Conservation (phyloP, 2,888 invertebrate species). For the Azorinus chamasolen region DNA sequence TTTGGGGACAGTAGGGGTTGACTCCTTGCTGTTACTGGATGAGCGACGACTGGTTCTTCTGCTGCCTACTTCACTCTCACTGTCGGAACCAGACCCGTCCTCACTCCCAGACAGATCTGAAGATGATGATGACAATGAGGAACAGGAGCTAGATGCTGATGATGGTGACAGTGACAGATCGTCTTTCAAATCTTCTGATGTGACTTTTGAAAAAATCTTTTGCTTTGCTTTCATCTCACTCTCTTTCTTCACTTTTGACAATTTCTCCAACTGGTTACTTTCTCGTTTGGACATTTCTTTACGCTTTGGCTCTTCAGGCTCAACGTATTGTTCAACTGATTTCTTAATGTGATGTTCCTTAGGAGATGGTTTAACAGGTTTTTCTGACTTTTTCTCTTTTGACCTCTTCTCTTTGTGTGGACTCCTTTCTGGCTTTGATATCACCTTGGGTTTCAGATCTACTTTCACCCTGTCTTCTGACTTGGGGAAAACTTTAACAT, state of each 20-base stretch:
- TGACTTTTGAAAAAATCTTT: slow-evolving; percentile 40
- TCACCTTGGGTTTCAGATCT: background rate
- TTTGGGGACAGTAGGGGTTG: slow-evolving; percentile 36
- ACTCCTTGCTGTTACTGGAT: slow-evolving; percentile 44
- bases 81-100: slow-evolving; percentile 32
- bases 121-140: slow-evolving; percentile 13
- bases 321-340: slow-evolving; percentile 20
- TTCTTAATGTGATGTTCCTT: slow-evolving; percentile 28
- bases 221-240: slow-evolving; percentile 14
- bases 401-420: background rate
- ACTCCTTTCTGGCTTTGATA: background rate
- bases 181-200: slow-evolving; percentile 51
- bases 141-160: slow-evolving; percentile 32
- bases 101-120: slow-evolving; percentile 27
- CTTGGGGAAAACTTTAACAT: background rate
- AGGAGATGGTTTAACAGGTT: slow-evolving; percentile 26
- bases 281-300: slow-evolving; percentile 8
- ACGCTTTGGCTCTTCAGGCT: slow-evolving; percentile 17
- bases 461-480: background rate
- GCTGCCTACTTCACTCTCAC: slow-evolving; percentile 41
- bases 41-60: slow-evolving; percentile 28
- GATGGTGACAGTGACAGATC: slow-evolving; percentile 52
- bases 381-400: slow-evolving; percentile 31
- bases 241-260: background rate
- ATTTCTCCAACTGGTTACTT: slow-evolving; percentile 11